Conservation (phyloP, 2,888 invertebrate species). For the Drosophila hamatofila region DNA sequence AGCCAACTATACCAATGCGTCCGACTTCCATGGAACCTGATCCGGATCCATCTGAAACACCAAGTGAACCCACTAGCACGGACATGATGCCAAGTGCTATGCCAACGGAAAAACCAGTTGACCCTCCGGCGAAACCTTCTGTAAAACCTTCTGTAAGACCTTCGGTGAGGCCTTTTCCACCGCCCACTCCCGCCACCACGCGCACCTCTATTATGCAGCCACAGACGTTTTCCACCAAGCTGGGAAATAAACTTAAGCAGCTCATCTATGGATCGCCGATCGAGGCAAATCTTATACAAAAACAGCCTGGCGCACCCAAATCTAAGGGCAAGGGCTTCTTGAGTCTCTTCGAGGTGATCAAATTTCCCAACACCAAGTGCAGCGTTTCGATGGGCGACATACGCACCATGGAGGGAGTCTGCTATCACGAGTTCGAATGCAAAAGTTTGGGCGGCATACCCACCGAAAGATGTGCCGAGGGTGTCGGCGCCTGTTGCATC, state of each 20-base stretch:
- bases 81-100: conserved; percentile 36
- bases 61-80: conserved; percentile 18
- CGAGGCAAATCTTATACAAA: conserved; percentile 79
- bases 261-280: conserved; percentile 77
- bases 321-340: conserved; percentile 86
- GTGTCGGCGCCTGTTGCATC: conserved; percentile 91
- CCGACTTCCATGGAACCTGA: conserved; percentile 42
- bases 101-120: conserved; percentile 19
- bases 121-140: not conserved
- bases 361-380: conserved; percentile 89
- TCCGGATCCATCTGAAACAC: conserved; percentile 18
- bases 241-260: conserved; percentile 75
- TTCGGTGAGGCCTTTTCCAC: conserved; percentile 21
- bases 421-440: conserved; percentile 90
- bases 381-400: conserved; percentile 82
- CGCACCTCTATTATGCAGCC: conserved; percentile 80
- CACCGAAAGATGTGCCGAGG: conserved; percentile 90
- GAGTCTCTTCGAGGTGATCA: conserved; percentile 90
- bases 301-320: conserved; percentile 61
- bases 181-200: conserved; percentile 54
- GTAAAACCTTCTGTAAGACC: conserved; percentile 4
- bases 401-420: conserved; percentile 89
- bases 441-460: conserved; percentile 87
- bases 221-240: conserved; percentile 45
- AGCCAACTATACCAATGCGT: conserved; percentile 67